A percentile compares a stretch with the other conserved stretches of the same genome.
Evolutionary conservation across 1,140 invertebrate genomes (phyloP).

Genomic region (Maconellicoccus hirsutus): DNA sequence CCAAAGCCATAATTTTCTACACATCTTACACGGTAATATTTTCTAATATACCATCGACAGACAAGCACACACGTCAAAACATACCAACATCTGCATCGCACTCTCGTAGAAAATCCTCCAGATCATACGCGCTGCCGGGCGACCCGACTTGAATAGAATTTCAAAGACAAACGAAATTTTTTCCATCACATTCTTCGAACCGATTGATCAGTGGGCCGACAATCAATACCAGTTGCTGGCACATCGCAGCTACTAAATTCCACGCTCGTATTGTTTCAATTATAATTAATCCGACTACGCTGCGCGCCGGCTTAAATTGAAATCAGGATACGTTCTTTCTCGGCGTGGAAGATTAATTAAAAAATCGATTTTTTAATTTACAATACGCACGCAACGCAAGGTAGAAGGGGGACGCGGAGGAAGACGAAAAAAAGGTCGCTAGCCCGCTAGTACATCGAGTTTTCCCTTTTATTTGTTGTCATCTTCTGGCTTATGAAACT

Average conservation of each 20-base stretch:
- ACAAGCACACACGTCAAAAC: too few relatives aligned
- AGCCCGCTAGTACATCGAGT: neutral
- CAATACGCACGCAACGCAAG: neutral
- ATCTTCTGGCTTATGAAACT: neutral
- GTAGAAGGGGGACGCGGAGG: neutral
- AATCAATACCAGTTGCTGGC: neutral
- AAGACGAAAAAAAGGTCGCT: conserved; percentile 12
- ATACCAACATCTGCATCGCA: too few relatives aligned
- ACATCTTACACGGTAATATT: too few relatives aligned
- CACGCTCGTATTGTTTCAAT: conserved; percentile 3
- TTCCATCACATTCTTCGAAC: too few relatives aligned
- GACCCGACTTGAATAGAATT: too few relatives aligned
- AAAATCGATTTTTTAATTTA: neutral
- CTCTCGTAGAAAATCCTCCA: too few relatives aligned
- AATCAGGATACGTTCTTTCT: neutral
- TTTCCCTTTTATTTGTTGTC: conserved; percentile 13
- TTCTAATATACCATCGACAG: too few relatives aligned
- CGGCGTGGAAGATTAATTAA: neutral
- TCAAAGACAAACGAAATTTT: too few relatives aligned
- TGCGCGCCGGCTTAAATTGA: neutral
- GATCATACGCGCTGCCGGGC: too few relatives aligned
- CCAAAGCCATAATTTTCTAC: too few relatives aligned
- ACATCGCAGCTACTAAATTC: neutral
- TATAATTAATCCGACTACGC: neutral
- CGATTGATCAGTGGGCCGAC: neutral